These are phyloP conservation scores for Ceyx margarethae DNA, from an alignment of 2,113 vertebrate genomes.

Conservation along the genomic window DNA sequence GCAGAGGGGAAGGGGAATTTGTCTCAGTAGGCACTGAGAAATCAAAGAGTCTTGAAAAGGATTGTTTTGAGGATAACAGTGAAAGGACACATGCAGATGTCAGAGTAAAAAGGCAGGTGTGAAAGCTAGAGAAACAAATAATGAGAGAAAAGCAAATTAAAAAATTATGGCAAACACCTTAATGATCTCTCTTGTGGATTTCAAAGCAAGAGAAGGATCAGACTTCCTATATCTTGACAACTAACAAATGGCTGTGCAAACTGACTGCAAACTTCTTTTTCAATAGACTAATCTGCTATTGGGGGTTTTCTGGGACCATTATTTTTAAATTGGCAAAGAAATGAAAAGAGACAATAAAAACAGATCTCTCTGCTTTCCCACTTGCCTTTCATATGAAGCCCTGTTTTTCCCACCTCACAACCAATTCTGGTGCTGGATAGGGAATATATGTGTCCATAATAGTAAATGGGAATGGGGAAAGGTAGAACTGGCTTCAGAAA, in stretches of 20 bases:
- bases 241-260: neutral
- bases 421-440: neutral
- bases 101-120: neutral
- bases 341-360: neutral
- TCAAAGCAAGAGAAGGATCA: conserved; percentile 29
- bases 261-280: neutral
- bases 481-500: neutral
- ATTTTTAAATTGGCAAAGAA: neutral
- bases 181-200: neutral
- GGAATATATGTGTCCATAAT: neutral
- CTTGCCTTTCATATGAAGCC: neutral
- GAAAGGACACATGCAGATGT: conserved; percentile 14
- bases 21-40: neutral
- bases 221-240: neutral
- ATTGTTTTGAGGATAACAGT: neutral
- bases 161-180: neutral
- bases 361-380: neutral
- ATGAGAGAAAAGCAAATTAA: neutral
- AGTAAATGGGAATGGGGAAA: neutral
- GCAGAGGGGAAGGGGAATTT: neutral
- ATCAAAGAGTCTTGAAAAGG: neutral
- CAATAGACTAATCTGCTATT: neutral
- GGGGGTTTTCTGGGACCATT: neutral
- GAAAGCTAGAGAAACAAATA: neutral
- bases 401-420: neutral